Base-by-base conservation (phyloP, 92 coral and sea anemone genomes). In the Porites divaricata region DNA sequence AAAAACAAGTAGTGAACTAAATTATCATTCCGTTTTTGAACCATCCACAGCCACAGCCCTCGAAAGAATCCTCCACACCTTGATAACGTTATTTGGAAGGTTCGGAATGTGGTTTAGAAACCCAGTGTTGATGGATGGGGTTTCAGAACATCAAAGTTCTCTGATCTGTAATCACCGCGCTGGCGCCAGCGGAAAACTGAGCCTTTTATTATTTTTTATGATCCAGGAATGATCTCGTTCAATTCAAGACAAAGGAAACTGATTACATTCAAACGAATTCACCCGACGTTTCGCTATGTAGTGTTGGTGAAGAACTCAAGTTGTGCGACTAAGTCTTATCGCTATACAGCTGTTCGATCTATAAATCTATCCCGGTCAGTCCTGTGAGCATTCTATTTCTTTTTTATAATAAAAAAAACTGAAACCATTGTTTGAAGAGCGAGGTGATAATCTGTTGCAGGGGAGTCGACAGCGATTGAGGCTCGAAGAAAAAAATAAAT, bases 161-260 rank as follows among this genome's bases (percentile, higher is more conserved):
- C 49, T 76, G 6, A 57, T 69, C 45, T 28, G 67, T 54, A 70
- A 70, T 81, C 71, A 82, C 78, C 86, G 12, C 48, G 70, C 62
- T 72, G 86, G 86, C 86, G 86, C 86, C 86, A 82, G 64, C 11
- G 70, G 28, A 24, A 70, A 79, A 49, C 14, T 70, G 85, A 81
- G 63, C 23, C 28, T 56, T 10, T 63, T 62, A 76, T 50, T 41
- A 49, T 17, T 11, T 51, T 11, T 11, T 23, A 5, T 76, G 48
- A n/a, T 68, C 76, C n/a, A 6, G 67, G 85, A 45, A 80, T 71
- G 68, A 80, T 41, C 78, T 59, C 16, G 20, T 51, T 56, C 53
- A 63, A 63, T 24, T 56, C 53, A 63, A 63, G 24, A 69, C 67
- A 50, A 61, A 72, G 21, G 62, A 72, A 61, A 45, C 61, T 72